Conservation (phyloP, 2,113 vertebrate species). For the Lamprotornis superbus region DNA sequence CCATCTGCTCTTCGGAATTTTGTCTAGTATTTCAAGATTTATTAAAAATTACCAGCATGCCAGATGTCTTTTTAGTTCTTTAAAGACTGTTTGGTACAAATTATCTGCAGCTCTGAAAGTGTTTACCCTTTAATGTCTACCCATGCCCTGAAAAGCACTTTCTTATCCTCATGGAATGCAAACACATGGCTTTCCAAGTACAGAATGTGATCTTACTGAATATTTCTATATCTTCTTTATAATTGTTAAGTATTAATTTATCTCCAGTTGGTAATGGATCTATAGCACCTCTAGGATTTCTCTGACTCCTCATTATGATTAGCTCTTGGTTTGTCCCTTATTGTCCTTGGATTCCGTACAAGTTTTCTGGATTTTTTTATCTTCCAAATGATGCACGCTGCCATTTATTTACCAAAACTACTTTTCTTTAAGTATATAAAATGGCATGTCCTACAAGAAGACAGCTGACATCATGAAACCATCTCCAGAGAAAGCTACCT, state of each 20-base stretch:
- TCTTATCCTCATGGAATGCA: conserved; percentile 35
- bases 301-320: neutral
- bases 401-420: neutral
- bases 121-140: neutral
- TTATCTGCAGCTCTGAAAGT: neutral
- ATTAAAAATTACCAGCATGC: neutral
- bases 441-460: neutral
- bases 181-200: neutral
- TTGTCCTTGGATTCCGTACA: neutral
- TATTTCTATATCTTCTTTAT: neutral
- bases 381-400: neutral
- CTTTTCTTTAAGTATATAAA: neutral
- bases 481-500: neutral
- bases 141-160: neutral
- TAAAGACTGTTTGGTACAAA: conserved; percentile 24
- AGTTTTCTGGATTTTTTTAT: neutral
- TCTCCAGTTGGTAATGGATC: neutral
- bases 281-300: neutral
- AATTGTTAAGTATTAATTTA: neutral
- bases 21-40: neutral
- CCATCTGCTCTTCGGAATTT: neutral
- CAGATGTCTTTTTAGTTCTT: neutral
- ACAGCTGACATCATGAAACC: neutral
- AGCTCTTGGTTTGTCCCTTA: neutral
- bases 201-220: neutral